phyloP scores from a whole-genome alignment of 1,140 invertebrate species.

The Drosophila simulans region DNA sequence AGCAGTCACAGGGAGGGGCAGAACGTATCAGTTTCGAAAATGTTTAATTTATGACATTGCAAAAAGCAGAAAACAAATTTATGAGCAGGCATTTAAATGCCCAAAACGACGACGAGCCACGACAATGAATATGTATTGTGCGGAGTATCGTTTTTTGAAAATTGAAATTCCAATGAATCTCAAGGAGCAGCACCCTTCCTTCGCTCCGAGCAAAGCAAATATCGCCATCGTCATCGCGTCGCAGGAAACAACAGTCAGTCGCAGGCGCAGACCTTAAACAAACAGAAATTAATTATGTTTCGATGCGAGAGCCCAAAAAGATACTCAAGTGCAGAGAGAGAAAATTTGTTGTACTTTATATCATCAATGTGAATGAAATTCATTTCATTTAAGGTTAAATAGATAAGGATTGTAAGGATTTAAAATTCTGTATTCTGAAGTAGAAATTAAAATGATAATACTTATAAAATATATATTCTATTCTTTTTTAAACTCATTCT shows the following conservation, averaged over 20 bases:
- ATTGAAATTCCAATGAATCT: slow-evolving; percentile 78
- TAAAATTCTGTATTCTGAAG: too few species aligned
- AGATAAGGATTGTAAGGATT: too few species aligned
- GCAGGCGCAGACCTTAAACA: slow-evolving; percentile 77
- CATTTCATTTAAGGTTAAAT: not conserved
- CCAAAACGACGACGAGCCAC: slow-evolving; percentile 43
- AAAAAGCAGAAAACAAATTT: slow-evolving; percentile 62
- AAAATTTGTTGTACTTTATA: slow-evolving; percentile 15
- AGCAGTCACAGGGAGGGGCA: slow-evolving; percentile 12
- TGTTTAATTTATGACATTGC: slow-evolving; percentile 81
- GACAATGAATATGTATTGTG: slow-evolving; percentile 75
- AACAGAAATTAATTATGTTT: slow-evolving; percentile 84
- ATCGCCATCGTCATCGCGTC: slow-evolving; percentile 49
- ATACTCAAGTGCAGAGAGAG: slow-evolving; percentile 19
- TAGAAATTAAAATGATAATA: too few species aligned
- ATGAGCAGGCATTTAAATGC: slow-evolving; percentile 77
- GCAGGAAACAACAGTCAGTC: slow-evolving; percentile 73
- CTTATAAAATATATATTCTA: too few species aligned
- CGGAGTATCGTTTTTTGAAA: slow-evolving; percentile 41
- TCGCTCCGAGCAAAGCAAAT: slow-evolving; percentile 54
- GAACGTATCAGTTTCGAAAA: slow-evolving; percentile 75
- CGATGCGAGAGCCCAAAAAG: slow-evolving; percentile 56
- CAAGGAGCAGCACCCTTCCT: slow-evolving; percentile 56
- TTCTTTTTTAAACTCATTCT: too few species aligned
- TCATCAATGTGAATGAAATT: not conserved